Evolutionary conservation across 1,140 invertebrate genomes (phyloP).

Genomic region (Bombus huntii): DNA sequence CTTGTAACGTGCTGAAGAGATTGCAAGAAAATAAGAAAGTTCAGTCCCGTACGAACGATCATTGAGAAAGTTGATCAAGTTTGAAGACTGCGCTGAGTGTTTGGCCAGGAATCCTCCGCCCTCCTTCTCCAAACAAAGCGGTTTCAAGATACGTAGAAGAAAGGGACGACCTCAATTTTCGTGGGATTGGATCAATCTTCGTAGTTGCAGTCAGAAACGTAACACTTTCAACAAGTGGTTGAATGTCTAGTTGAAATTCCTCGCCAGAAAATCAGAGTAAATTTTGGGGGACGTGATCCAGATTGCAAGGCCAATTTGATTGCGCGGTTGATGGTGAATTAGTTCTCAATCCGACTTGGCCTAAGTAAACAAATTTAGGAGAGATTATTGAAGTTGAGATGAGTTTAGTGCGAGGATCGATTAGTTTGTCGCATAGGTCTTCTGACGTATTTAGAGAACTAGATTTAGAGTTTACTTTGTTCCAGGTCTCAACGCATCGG

Average conservation of each 20-base stretch:
- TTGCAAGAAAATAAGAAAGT: background rate
- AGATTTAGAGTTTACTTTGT: too few relatives aligned
- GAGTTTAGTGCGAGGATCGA: background rate
- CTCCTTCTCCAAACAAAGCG: background rate
- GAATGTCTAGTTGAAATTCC: background rate
- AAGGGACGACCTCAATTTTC: background rate
- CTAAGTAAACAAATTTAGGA: background rate
- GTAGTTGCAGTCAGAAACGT: background rate
- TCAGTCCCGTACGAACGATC: background rate
- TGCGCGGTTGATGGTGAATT: background rate
- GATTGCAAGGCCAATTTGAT: background rate
- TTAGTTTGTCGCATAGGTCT: background rate
- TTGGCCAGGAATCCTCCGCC: background rate
- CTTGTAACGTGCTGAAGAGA: too few relatives aligned
- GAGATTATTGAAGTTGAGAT: background rate
- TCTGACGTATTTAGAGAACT: too few relatives aligned
- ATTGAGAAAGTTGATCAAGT: background rate
- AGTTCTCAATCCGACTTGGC: background rate
- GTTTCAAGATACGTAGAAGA: too few relatives aligned
- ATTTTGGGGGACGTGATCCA: too few relatives aligned
- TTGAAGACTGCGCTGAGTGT: background rate
- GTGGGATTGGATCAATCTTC: background rate
- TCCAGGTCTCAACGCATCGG: too few relatives aligned
- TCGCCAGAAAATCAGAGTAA: background rate
- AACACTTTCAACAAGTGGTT: slow-evolving; percentile 38